Percentiles rank a stretch among this genome's conserved stretches.
Conservation (phyloP, 2,888 invertebrate species). For the Eilema sororculum region DNA sequence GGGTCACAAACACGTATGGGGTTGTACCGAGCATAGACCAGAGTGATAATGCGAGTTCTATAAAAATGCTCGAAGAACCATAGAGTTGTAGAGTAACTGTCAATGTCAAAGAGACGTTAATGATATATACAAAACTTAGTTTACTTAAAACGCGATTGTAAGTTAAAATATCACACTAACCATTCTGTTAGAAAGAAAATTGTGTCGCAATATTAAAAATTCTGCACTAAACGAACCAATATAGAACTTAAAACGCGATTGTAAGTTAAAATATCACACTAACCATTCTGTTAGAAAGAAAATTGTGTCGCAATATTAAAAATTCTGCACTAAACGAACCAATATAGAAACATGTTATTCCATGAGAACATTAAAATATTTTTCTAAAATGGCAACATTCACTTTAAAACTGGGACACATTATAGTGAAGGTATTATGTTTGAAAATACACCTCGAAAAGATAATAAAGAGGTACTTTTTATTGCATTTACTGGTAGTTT, state of each 20-base stretch:
- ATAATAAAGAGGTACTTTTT: not conserved
- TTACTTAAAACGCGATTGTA: not conserved
- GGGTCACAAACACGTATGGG: not conserved
- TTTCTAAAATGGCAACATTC: not conserved
- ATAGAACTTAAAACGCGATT: too few species aligned
- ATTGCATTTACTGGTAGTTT: slow-evolving; percentile 7
- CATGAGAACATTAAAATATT: not conserved
- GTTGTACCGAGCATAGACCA: not conserved
- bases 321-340: not conserved
- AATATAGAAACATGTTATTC: not conserved
- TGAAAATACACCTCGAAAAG: too few species aligned
- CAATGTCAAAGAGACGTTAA: not conserved
- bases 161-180: too few species aligned
- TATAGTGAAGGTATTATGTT: not conserved
- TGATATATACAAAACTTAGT: not conserved
- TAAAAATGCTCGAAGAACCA: not conserved
- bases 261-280: too few species aligned
- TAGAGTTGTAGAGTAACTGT: slow-evolving; percentile 4
- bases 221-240: not conserved
- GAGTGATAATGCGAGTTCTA: not conserved
- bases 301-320: not conserved
- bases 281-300: not conserved
- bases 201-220: not conserved
- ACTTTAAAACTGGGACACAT: not conserved
- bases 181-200: not conserved